These are phyloP conservation scores for Crypturellus undulatus DNA, from an alignment of 2,113 vertebrate species.

Conservation along the genomic window DNA sequence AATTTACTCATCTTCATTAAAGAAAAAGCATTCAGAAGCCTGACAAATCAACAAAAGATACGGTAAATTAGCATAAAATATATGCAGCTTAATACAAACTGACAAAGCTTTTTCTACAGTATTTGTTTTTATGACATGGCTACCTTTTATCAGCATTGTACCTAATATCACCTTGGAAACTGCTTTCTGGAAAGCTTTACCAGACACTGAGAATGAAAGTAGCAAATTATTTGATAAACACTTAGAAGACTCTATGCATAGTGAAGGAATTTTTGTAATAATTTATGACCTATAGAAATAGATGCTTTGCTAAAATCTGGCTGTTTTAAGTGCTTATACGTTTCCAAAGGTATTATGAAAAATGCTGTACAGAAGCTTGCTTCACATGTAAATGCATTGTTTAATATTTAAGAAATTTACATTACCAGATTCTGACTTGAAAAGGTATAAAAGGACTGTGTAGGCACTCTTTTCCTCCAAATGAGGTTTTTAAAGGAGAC, in stretches of 20 bases:
- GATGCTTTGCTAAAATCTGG: not conserved
- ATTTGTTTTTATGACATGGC: constrained; percentile 76
- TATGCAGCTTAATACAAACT: constrained; percentile 78
- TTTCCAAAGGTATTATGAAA: constrained; percentile 14
- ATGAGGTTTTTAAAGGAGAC: constrained; percentile 13
- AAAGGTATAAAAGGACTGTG: not conserved
- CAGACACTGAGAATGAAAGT: constrained; percentile 59
- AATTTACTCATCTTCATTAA: constrained; percentile 62
- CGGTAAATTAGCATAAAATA: constrained; percentile 83
- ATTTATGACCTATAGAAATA: constrained; percentile 1
- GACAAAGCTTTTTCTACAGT: constrained; percentile 66
- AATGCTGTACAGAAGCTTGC: not conserved
- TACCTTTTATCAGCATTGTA: constrained; percentile 69
- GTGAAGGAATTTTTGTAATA: constrained; percentile 48
- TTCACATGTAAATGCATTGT: not conserved
- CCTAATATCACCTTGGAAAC: constrained; percentile 82
- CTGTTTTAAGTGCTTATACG: not conserved
- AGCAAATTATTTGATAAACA: constrained; percentile 76
- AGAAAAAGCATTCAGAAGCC: not conserved
- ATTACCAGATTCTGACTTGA: not conserved
- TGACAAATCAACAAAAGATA: constrained; percentile 50
- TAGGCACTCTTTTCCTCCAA: not conserved
- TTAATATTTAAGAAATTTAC: constrained; percentile 12
- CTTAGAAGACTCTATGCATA: not conserved
- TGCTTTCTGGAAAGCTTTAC: constrained; percentile 72